Conservation (phyloP, 2,888 invertebrate genomes). For the Cynaeus angustus region DNA sequence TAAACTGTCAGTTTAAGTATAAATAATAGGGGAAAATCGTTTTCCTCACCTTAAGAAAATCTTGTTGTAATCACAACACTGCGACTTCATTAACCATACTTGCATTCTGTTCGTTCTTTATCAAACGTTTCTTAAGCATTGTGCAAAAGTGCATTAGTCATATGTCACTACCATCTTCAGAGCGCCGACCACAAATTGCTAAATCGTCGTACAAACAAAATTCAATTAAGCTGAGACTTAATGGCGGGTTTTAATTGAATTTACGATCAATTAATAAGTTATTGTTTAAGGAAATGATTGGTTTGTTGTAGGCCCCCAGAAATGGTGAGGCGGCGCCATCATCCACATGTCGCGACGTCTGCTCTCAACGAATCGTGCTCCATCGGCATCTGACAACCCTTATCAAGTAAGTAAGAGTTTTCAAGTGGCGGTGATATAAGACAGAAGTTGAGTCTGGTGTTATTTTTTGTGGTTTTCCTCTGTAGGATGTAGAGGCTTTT, state of each 20-base stretch:
- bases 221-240: not conserved
- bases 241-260: not conserved
- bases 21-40: not conserved
- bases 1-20: constrained; percentile 1
- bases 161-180: too few species aligned
- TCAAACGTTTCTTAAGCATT: constrained; percentile 29
- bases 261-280: constrained; percentile 18
- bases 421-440: not conserved
- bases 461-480: too few species aligned
- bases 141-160: constrained; percentile 37
- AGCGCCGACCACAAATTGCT: too few species aligned
- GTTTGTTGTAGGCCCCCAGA: constrained; percentile 57
- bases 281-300: too few species aligned
- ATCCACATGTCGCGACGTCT: constrained; percentile 67
- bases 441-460: not conserved
- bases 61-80: not conserved
- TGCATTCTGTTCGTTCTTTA: not conserved
- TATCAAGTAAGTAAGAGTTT: constrained; percentile 63
- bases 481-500: too few species aligned
- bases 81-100: not conserved
- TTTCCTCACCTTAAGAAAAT: not conserved
- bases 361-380: constrained; percentile 60
- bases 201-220: too few species aligned
- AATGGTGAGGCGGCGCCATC: constrained; percentile 63
- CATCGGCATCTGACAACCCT: constrained; percentile 60